A percentile compares a stretch with the other conserved stretches of the same genome.
Conservation (phyloP, 2,888 invertebrate genomes). For the Bellardia pandia region DNA sequence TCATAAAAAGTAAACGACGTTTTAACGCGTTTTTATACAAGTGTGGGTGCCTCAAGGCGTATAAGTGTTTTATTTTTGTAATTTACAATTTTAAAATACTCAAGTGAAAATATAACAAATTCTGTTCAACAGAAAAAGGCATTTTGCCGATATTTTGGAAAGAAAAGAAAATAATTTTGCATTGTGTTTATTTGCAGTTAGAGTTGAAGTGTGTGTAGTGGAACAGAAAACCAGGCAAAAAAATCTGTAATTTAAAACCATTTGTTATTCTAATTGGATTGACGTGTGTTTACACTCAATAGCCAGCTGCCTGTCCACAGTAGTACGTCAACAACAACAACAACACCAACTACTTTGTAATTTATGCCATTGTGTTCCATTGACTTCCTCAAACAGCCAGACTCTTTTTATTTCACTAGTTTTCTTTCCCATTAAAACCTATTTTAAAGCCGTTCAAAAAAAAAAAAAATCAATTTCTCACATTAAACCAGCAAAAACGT, state of each 20-base stretch:
- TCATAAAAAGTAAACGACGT: conserved; percentile 11
- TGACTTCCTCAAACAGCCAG: conserved; percentile 64
- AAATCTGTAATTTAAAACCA: conserved; percentile 69
- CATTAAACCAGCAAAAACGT: conserved; percentile 30
- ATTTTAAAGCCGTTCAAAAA: conserved; percentile 38
- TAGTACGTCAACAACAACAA: conserved; percentile 42
- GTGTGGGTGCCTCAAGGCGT: conserved; percentile 16
- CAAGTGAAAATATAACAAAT: conserved; percentile 28
- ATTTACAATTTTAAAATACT: neutral
- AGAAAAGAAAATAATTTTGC: conserved; percentile 13
- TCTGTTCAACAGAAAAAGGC: conserved; percentile 24
- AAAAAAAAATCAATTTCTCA: conserved; percentile 32
- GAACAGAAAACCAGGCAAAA: conserved; percentile 34
- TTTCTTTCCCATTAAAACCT: conserved; percentile 29
- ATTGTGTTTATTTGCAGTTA: neutral
- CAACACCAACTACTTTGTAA: conserved; percentile 52
- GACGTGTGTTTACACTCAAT: conserved; percentile 68
- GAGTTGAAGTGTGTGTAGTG: conserved; percentile 35
- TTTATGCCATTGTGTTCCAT: conserved; percentile 62
- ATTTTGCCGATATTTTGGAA: conserved; percentile 35
- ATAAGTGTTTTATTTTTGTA: conserved; percentile 23
- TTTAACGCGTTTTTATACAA: conserved; percentile 27
- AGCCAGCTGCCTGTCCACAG: conserved; percentile 29
- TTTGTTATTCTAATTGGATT: conserved; percentile 72
- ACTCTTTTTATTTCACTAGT: conserved; percentile 39